phyloP scores from a whole-genome alignment of 2,888 invertebrate species.

The Vanessa cardui region DNA sequence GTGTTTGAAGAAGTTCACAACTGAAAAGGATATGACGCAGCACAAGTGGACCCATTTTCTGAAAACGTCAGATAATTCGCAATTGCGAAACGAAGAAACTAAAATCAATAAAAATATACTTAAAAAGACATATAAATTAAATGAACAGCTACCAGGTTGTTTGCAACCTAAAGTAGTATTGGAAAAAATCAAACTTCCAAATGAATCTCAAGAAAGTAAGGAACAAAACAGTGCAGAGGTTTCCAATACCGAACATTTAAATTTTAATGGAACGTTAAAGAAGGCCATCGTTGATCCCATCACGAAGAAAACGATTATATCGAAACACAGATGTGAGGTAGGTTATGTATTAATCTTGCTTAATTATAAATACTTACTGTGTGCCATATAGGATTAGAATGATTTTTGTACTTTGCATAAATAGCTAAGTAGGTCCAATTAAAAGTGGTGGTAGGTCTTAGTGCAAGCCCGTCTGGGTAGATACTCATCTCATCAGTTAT shows the following conservation, averaged over 20 bases:
- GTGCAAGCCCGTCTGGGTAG: too few species aligned
- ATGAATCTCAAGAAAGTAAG: too few species aligned
- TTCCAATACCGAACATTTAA: constrained; percentile 7
- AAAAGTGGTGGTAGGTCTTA: too few species aligned
- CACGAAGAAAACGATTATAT: constrained; percentile 63
- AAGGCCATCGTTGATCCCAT: constrained; percentile 55
- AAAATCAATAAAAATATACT: constrained; percentile 1
- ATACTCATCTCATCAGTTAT: too few species aligned
- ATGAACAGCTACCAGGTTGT: constrained; percentile 55
- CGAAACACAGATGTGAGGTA: constrained; percentile 64
- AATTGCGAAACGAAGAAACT: constrained; percentile 43
- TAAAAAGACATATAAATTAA: constrained; percentile 49
- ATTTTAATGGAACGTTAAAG: constrained; percentile 43
- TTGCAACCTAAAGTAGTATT: constrained; percentile 58
- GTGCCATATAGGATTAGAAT: too few species aligned
- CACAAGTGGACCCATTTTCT: constrained; percentile 74
- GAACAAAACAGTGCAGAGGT: too few species aligned
- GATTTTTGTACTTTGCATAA: too few species aligned
- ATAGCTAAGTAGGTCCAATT: too few species aligned
- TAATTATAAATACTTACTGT: background rate
- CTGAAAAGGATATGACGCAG: constrained; percentile 64
- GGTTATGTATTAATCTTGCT: background rate
- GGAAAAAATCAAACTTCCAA: constrained; percentile 48
- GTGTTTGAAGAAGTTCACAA: constrained; percentile 63
- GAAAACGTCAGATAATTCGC: constrained; percentile 49